These are phyloP conservation scores for Linhomoeus sp. DNA, from an alignment of 2,888 invertebrate genomes.

Conservation along the genomic window DNA sequence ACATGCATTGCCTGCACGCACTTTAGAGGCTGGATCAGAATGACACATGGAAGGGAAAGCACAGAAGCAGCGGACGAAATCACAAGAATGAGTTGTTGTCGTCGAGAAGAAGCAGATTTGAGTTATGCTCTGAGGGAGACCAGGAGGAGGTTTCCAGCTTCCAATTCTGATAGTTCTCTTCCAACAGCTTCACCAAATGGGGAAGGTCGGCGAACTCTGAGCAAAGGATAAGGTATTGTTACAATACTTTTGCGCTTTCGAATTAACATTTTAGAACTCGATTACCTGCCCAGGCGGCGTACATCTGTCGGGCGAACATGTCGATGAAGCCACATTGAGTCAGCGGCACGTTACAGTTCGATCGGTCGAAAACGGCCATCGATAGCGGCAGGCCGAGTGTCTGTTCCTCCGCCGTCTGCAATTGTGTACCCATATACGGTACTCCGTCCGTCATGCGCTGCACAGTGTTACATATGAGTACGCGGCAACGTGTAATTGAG, in stretches of 20 bases:
- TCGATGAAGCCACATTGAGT: conserved; percentile 94
- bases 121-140: conserved; percentile 2
- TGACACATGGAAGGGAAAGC: no score
- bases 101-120: no score
- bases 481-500: no score
- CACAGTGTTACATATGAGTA: no score
- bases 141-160: conserved; percentile 15
- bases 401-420: conserved; percentile 83
- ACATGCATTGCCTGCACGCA: no score
- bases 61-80: no score
- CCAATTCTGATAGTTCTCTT: conserved; percentile 22
- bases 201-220: conserved; percentile 19
- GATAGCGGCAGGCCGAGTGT: conserved; percentile 67
- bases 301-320: conserved; percentile 91
- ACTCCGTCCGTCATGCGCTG: not conserved
- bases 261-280: conserved; percentile 2
- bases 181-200: conserved; percentile 16
- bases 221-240: no score
- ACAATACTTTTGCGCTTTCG: no score
- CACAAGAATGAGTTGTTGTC: no score
- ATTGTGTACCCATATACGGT: no score
- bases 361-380: conserved; percentile 93
- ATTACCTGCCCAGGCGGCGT: conserved; percentile 79
- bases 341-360: conserved; percentile 82
- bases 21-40: no score